Evolutionary conservation across 2,888 invertebrate species (phyloP).

Genomic region (Xestia ashworthii): DNA sequence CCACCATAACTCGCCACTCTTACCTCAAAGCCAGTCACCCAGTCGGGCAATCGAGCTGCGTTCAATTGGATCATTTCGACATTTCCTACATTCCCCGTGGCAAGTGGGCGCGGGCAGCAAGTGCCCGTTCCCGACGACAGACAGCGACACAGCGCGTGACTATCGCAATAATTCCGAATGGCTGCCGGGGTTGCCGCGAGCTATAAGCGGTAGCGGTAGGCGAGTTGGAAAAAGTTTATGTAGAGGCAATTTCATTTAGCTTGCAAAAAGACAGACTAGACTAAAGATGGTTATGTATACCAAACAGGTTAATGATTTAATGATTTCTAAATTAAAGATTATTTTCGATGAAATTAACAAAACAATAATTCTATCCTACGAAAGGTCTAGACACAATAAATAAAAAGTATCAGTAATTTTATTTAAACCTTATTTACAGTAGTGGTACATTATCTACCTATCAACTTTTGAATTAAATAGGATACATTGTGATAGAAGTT

Average conservation of each 20-base stretch:
- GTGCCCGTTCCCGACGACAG: conserved; percentile 71
- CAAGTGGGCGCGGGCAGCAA: conserved; percentile 78
- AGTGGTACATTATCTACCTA: too few species aligned
- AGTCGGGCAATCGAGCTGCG: conserved; percentile 11
- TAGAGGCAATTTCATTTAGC: neutral
- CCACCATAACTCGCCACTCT: conserved; percentile 23
- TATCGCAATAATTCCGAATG: conserved; percentile 71
- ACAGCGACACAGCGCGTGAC: conserved; percentile 75
- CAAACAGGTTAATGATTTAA: too few species aligned
- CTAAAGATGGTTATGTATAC: too few species aligned
- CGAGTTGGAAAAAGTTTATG: neutral
- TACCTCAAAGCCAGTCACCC: conserved; percentile 44
- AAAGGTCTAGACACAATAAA: neutral
- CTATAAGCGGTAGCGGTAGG: neutral
- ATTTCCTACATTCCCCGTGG: conserved; percentile 70
- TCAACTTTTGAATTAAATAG: too few species aligned
- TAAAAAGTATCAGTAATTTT: too few species aligned
- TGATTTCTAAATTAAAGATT: neutral
- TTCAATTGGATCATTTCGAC: conserved; percentile 64
- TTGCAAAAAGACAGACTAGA: neutral
- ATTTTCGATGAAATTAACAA: neutral
- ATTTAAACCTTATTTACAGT: too few species aligned
- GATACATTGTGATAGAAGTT: too few species aligned
- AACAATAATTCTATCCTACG: neutral
- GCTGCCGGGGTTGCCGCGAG: conserved; percentile 16